These are phyloP conservation scores for Tragelaphus buxtoni DNA, from an alignment of 2,113 vertebrate species.

Conservation along the genomic window DNA sequence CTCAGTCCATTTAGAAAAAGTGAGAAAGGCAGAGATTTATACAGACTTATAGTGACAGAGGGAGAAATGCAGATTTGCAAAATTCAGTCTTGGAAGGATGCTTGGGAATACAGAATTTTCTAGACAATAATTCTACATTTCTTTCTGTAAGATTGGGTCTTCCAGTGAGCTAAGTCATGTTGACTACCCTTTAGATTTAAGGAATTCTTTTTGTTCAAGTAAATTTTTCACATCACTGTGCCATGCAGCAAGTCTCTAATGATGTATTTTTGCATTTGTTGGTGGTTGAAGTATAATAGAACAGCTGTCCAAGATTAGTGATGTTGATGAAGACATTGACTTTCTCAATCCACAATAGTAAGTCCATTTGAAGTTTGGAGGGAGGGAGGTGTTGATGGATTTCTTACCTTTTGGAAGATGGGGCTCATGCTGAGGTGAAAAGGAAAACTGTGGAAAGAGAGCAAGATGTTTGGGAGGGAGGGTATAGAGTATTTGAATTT, in stretches of 20 bases:
- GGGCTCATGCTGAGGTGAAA: background rate
- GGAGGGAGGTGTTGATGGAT: background rate
- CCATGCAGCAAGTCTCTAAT: constrained; percentile 5
- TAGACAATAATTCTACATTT: background rate
- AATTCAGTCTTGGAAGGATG: background rate
- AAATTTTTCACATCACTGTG: background rate
- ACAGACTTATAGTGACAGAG: background rate
- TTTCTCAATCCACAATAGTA: background rate
- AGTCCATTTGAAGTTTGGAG: background rate
- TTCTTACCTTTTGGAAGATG: background rate
- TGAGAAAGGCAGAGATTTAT: background rate
- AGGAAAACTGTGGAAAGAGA: background rate
- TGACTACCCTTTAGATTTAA: background rate
- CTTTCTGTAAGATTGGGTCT: background rate
- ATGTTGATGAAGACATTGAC: background rate
- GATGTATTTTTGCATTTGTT: constrained; percentile 5
- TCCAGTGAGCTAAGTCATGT: background rate
- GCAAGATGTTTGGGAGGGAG: background rate
- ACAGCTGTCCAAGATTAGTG: background rate
- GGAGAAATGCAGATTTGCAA: background rate
- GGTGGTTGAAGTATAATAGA: background rate
- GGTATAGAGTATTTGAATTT: background rate
- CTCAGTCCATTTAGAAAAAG: background rate
- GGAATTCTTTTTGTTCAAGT: background rate
- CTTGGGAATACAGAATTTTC: background rate